Evolutionary conservation across 2,888 invertebrate genomes (phyloP).

Genomic region (Thymelicus sylvestris): DNA sequence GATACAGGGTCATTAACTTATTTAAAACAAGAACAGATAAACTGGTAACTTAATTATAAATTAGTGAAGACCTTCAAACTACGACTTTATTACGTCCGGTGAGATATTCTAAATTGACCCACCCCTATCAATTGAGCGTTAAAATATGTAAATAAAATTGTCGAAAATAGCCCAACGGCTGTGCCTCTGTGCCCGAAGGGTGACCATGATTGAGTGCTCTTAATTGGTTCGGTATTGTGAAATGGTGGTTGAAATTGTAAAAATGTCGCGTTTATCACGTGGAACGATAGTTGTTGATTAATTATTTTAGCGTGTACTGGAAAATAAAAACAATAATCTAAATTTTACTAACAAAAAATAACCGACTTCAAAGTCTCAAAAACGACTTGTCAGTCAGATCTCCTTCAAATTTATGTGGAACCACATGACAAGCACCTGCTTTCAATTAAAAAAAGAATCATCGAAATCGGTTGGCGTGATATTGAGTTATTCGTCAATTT

Average conservation of each 20-base stretch:
- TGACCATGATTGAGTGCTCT: slow-evolving; percentile 45
- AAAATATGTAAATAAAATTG: slow-evolving; percentile 80
- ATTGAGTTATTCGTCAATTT: too few relatives aligned
- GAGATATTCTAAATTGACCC: slow-evolving; percentile 66
- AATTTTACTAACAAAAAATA: too few relatives aligned
- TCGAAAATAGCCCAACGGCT: slow-evolving; percentile 65
- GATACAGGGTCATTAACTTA: too few relatives aligned
- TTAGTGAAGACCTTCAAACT: slow-evolving; percentile 2
- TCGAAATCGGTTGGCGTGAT: too few relatives aligned
- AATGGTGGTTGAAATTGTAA: slow-evolving; percentile 23
- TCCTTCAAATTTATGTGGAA: too few relatives aligned
- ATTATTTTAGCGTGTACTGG: neutral
- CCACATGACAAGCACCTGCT: too few relatives aligned
- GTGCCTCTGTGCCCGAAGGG: slow-evolving; percentile 57
- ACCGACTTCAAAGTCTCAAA: too few relatives aligned
- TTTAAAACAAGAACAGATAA: neutral
- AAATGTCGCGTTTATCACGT: slow-evolving; percentile 4
- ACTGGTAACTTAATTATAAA: neutral
- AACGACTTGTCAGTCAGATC: too few relatives aligned
- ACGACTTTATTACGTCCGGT: slow-evolving; percentile 10
- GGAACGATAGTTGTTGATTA: neutral
- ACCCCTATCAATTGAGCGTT: slow-evolving; percentile 81
- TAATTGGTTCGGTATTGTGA: slow-evolving; percentile 23
- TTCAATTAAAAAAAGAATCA: too few relatives aligned
- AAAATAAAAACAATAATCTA: slow-evolving; percentile 6